These are phyloP conservation scores for Todus mexicanus DNA, from an alignment of 2,797 vertebrate genomes.

Conservation along the genomic window DNA sequence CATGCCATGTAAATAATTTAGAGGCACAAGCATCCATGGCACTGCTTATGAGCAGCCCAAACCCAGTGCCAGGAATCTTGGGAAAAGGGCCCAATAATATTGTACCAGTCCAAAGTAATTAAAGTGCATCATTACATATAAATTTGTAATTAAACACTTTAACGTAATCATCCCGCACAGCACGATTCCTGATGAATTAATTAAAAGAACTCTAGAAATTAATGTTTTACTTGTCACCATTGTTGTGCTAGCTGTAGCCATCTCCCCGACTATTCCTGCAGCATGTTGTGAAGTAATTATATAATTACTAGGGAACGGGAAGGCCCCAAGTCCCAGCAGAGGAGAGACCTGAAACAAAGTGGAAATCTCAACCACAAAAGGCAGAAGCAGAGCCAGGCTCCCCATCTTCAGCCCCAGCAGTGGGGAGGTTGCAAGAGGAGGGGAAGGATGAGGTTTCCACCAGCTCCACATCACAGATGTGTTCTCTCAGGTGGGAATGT, in stretches of 20 bases:
- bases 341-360: constrained; percentile 61
- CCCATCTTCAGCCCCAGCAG: background rate
- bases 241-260: constrained; percentile 75
- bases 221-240: constrained; percentile 85
- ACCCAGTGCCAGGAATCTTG: constrained; percentile 84
- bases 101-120: constrained; percentile 93
- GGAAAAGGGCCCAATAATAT: constrained; percentile 88
- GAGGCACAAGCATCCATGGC: constrained; percentile 67
- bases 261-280: constrained; percentile 72
- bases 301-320: constrained; percentile 66
- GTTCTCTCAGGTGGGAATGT: background rate
- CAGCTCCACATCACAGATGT: background rate
- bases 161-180: constrained; percentile 90
- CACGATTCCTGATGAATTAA: constrained; percentile 90
- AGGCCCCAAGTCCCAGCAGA: constrained; percentile 67
- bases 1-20: constrained; percentile 76
- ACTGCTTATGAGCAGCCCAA: constrained; percentile 64
- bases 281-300: constrained; percentile 78
- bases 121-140: constrained; percentile 92
- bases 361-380: constrained; percentile 28
- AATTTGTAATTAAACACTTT: constrained; percentile 98
- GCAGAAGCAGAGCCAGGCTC: background rate
- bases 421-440: background rate
- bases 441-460: background rate
- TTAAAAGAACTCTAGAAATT: constrained; percentile 89